Base-by-base conservation (phyloP, 92 coral and sea anemone genomes). In the Ricordea florida region DNA sequence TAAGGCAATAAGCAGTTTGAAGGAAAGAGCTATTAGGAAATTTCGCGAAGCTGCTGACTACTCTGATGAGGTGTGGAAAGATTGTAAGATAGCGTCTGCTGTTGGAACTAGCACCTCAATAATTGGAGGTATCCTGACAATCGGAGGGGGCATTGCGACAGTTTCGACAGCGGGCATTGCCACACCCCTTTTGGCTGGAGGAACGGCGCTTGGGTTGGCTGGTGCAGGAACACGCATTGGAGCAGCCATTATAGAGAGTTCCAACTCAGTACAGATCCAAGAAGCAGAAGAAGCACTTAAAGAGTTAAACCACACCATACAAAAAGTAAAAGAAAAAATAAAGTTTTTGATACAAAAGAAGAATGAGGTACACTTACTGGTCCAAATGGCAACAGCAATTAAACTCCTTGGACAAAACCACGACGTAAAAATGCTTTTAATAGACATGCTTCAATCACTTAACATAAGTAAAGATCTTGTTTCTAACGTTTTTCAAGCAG, bases 151-250 rank as follows among this genome's bases (percentile, higher is more conserved):
- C 26, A n/a, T 69, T 13, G 76, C 76, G 2, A 69, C 65, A 17
- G 14, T 53, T 22, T 36, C 55, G 76, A 69, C 76, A 4, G 76
- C 64, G 2, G 76, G 76, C n/a, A 41, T n/a, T 2, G 76, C 76
- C 5, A 5, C 40, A 3, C 76, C 76, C 4, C 41, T 69, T 18
- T 17, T 69, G 21, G 11, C 55, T 4, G 53, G 18, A 0, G 76
- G 76, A 5, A 18, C 37, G 23, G 76, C 65, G 27, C 9, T 67
- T 33, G 59, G 47, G 34, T 46, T 35, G 36, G 62, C 53, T 0
- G 65, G 76, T 15, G 31, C 64, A 16, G 16, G 52, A 3, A 28
- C 64, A 36, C 38, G 29, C 29, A 20, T 69, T 9, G 76, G 64
- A 1, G 4, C 76, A 6, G 13, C 14, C 17, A 3, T 31, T 6